Percentiles rank a stretch among this genome's conserved stretches.
Conservation (phyloP, 2,888 invertebrate genomes). For the Agrochola lota region DNA sequence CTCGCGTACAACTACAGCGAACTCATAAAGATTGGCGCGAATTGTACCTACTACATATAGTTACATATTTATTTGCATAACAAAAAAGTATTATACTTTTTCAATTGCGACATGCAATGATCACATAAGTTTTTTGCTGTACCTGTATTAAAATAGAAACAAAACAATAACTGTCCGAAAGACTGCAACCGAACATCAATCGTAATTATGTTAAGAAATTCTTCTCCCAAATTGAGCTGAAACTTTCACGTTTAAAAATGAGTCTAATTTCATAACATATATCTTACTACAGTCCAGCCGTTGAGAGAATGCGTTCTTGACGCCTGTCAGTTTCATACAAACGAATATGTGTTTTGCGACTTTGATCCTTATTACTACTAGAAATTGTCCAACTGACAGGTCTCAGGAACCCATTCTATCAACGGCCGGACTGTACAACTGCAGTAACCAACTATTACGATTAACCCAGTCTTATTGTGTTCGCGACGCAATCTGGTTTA, state of each 20-base stretch:
- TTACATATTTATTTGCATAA: not conserved
- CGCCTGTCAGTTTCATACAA: too few relatives aligned
- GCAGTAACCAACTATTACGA: slow-evolving; percentile 22
- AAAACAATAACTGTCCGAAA: not conserved
- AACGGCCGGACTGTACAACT: too few relatives aligned
- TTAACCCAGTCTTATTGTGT: slow-evolving; percentile 26
- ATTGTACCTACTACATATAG: not conserved
- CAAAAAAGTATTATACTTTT: not conserved
- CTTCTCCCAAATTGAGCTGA: slow-evolving; percentile 1
- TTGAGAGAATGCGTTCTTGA: too few relatives aligned
- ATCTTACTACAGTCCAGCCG: slow-evolving; percentile 4
- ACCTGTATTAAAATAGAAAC: not conserved
- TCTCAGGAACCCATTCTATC: too few relatives aligned
- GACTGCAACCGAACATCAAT: slow-evolving; percentile 10
- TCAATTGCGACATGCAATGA: not conserved
- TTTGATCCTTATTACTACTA: too few relatives aligned
- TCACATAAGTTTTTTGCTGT: not conserved
- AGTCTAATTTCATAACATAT: slow-evolving; percentile 43
- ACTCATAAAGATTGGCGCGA: too few relatives aligned
- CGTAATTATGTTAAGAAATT: slow-evolving; percentile 12
- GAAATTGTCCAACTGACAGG: too few relatives aligned
- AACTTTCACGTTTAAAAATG: slow-evolving; percentile 9
- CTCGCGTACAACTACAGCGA: too few relatives aligned
- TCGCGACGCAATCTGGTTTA: slow-evolving; percentile 53
- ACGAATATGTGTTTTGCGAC: too few relatives aligned